Conservation (phyloP, 2,113 vertebrate genomes). For the Solenodon paradoxus region DNA sequence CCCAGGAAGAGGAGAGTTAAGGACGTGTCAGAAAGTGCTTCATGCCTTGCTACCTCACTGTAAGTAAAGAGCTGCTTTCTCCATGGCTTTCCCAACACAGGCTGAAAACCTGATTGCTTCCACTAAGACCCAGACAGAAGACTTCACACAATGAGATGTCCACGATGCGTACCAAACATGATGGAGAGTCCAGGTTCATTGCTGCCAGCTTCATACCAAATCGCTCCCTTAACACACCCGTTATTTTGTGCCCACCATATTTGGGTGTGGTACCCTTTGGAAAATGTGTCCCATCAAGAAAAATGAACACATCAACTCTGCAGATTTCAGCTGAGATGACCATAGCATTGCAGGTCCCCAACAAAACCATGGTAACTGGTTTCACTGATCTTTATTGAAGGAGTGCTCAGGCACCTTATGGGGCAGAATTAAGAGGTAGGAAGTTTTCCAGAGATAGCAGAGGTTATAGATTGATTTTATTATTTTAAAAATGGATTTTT, state of each 20-base stretch:
- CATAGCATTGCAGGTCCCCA: not conserved
- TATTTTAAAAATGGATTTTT: slow-evolving; percentile 5
- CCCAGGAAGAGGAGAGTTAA: not conserved
- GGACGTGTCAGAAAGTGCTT: not conserved
- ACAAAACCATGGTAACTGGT: not conserved
- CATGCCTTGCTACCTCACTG: not conserved
- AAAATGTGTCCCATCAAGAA: not conserved
- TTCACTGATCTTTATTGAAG: not conserved
- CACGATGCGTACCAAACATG: not conserved
- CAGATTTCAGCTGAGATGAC: slow-evolving; percentile 5
- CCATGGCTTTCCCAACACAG: not conserved
- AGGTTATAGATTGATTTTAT: not conserved
- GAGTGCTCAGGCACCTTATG: not conserved
- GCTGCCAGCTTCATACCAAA: not conserved
- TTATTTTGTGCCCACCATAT: slow-evolving; percentile 12
- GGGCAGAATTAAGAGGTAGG: not conserved
- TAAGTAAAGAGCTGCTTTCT: not conserved
- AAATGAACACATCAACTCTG: not conserved
- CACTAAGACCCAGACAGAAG: not conserved
- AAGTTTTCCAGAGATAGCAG: not conserved
- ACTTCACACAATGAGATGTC: not conserved
- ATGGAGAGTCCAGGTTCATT: not conserved
- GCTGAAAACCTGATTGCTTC: not conserved
- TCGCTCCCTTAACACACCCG: not conserved
- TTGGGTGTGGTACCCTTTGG: not conserved